Evolutionary conservation across 2,113 vertebrate species (phyloP), one percentile per base, ranked within the genome.

Genomic region (Gnathonemus echidnorhynchus): DNA sequence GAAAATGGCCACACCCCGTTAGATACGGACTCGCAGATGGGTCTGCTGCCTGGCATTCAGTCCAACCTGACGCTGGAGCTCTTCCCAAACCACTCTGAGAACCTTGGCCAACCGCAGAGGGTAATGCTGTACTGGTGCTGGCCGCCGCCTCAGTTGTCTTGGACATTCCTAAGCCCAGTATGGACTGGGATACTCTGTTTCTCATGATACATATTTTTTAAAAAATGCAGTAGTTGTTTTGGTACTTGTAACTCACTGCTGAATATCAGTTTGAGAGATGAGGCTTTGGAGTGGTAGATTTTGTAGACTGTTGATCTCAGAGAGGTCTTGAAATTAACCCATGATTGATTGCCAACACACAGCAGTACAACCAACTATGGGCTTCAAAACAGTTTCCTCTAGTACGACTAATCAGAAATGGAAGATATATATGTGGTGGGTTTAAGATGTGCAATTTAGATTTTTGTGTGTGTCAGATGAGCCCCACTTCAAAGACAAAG

Each of bases 61-160:
- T 96, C 95, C 90, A 95, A 97, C 90, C 93, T 99, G 91, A 99
- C 97, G 56, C 97, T 99, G 94, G 98, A 99, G 92, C 96, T 99
- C 88, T 98, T 97, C 93, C 97, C 98, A 92, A 98, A 93, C 95
- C 97, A 98, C 84, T 97, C 97, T 86, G 98, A 99, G 93, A 97
- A 95, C 96, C 95, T 98, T 88, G 97, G 96, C 94, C 96, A 97
- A 52, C 96, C 96, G 84, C 98, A 98, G 92, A 97, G 97, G 97
- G 98, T 98, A 95, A 96, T 94, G 24, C 52, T 70, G 13, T 19
- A 9, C 35, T 52, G 66, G 6, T 39, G 49, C 27, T n/a, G 27
- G 10, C 31, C 0, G 31, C 13, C 53, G 3, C 19, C 35, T 56
- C 31, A 5, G 17, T 31, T 3, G 27, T 70, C 62, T 39, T 39